Percentiles rank a stretch among this genome's conserved stretches.
Conservation (phyloP, 23 tunicate species). For the Aplidium turbinatum region DNA sequence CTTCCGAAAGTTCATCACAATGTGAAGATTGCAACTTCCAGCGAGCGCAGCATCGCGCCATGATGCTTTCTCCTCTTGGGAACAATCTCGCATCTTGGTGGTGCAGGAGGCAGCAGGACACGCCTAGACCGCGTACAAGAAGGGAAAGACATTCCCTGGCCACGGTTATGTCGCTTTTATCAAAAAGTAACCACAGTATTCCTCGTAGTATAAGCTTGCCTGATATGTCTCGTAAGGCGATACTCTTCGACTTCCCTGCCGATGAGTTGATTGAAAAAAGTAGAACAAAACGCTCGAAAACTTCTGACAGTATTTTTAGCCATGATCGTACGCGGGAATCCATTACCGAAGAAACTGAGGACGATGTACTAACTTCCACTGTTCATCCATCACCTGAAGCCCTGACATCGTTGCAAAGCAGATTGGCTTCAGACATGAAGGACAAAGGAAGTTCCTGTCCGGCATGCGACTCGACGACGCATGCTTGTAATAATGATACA, state of each 20-base stretch:
- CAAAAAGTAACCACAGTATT: constrained; percentile 23
- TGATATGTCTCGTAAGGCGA: constrained; percentile 48
- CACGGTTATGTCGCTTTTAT: constrained; percentile 49
- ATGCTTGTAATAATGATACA: no score
- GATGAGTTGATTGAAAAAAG: background rate
- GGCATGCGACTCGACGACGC: no score
- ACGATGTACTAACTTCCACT: no score
- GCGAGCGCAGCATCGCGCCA: constrained; percentile 63
- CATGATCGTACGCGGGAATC: background rate
- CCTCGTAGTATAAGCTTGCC: constrained; percentile 73
- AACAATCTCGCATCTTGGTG: constrained; percentile 73
- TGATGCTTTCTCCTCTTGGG: constrained; percentile 83
- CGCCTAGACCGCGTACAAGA: constrained; percentile 1
- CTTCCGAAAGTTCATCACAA: background rate
- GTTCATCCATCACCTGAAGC: no score
- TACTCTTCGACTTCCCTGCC: constrained; percentile 35
- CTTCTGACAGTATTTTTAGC: background rate
- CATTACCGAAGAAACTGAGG: constrained; percentile 15
- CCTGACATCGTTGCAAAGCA: no score
- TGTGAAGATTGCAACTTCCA: constrained; percentile 31
- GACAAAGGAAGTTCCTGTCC: no score
- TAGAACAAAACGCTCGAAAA: background rate
- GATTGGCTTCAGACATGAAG: no score
- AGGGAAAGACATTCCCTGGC: constrained; percentile 55
- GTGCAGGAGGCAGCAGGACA: constrained; percentile 28